Conservation (phyloP, 2,797 vertebrate species). For the Tadarida brasiliensis region DNA sequence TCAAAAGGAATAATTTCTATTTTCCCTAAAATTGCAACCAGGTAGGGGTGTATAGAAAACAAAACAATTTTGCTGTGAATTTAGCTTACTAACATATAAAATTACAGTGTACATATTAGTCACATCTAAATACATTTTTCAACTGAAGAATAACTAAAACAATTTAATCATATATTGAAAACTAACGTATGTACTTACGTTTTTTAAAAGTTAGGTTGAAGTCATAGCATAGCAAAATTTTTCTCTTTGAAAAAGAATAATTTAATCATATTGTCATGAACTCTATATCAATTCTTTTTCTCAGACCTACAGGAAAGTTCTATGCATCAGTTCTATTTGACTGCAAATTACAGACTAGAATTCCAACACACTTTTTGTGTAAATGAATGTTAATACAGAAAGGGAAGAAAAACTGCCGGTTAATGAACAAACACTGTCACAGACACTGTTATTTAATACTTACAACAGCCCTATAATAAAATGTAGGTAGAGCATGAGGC, state of each 20-base stretch:
- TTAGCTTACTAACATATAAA: background rate
- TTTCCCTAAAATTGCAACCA: background rate
- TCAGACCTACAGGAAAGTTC: background rate
- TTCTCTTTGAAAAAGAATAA: too few relatives aligned
- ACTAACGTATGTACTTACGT: too few relatives aligned
- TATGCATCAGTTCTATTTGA: background rate
- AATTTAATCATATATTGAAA: background rate
- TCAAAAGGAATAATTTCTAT: background rate
- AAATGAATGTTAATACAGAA: constrained; percentile 1
- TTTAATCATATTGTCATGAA: background rate
- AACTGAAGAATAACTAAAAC: background rate
- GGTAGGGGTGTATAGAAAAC: background rate
- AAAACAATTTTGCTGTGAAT: background rate
- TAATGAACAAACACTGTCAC: background rate
- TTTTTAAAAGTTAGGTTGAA: too few relatives aligned
- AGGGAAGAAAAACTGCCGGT: background rate
- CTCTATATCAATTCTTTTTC: background rate
- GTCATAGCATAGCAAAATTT: too few relatives aligned
- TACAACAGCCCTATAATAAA: background rate
- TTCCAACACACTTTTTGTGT: background rate
- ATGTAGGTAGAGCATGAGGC: background rate
- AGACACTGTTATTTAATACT: background rate
- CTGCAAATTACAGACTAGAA: background rate
- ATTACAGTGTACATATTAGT: background rate
- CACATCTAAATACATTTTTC: background rate